Base-by-base conservation (phyloP, 1,140 invertebrate species). In the Nasonia longicornis region DNA sequence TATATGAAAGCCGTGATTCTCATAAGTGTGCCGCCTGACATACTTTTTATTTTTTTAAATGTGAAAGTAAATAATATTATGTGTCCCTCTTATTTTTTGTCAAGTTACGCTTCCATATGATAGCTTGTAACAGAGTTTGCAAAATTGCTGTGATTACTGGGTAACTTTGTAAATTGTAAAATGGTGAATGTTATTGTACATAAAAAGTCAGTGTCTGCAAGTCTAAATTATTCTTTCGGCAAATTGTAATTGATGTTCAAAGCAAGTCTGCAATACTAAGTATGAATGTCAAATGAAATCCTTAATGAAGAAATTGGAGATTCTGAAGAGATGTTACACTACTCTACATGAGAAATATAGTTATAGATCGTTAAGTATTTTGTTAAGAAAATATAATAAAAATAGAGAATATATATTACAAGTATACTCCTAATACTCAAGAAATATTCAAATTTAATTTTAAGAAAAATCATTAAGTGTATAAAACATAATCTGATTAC, bases 311-410 rank as follows among this genome's bases (percentile, higher is more conserved):
- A 48, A 64, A 76, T 64, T 4, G 42, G 64, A 76, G 16, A 64
- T 38, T 64, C 42, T 64, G 58, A 22, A 20, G n/a, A n/a, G n/a
- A 76, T 64, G 73, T 76, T 76, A 76, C 20, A 64, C 10, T 64
- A 64, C 2, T 64, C 10, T 22, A 31, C 16, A 14, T 64, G 31
- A 76, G 12, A 64, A 38, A 76, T 58, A 64, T 38, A 67, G 29
- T 31, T 67, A 64, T 76, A 64, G 52, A 58, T 38, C 64, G 73
- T 76, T 76, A 38, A 76, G 26, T 76, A 76, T 76, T 76, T 76
- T 64, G 16, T 64, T 72, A 22, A 45, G 22, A 38, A 48, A 45
- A 72, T 45, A 35, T 38, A 20, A 70, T 52, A 35, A 42, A 4
- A 3, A 70, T 42, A 58, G 52, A 58, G 16, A 48, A 48, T 14